A percentile compares a stretch with the other conserved stretches of the same genome.
Conservation (phyloP, 2,888 invertebrate genomes). For the Nebria brevicollis region DNA sequence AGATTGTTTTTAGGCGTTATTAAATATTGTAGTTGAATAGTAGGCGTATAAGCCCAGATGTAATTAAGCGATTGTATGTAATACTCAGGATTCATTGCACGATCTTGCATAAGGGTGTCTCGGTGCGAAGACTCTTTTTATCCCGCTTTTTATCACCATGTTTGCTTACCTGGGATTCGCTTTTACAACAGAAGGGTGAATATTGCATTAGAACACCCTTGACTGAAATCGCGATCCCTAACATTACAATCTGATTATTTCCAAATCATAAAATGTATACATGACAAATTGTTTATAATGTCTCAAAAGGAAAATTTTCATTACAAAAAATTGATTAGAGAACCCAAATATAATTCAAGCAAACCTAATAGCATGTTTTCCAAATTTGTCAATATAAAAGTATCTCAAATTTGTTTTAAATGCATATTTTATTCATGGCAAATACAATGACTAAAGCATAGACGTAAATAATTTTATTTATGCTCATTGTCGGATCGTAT, state of each 20-base stretch:
- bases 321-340: too few relatives aligned
- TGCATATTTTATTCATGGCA: neutral
- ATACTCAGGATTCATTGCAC: neutral
- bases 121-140: conserved; percentile 4
- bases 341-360: too few relatives aligned
- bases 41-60: neutral
- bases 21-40: neutral
- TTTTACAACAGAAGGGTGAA: conserved; percentile 4
- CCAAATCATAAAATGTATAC: neutral
- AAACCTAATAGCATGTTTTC: too few relatives aligned
- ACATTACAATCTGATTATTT: conserved; percentile 6
- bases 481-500: neutral
- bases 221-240: neutral
- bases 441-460: neutral
- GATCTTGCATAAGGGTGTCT: neutral
- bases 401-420: neutral
- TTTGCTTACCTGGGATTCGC: conserved; percentile 13
- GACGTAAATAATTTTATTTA: neutral
- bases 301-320: too few relatives aligned
- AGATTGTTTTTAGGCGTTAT: neutral
- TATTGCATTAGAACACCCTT: neutral
- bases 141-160: conserved; percentile 6
- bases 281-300: neutral
- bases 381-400: too few relatives aligned
- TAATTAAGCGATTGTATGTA: conserved; percentile 16